Conservation (phyloP, 2,888 invertebrate species). For the Synergus itoensis region DNA sequence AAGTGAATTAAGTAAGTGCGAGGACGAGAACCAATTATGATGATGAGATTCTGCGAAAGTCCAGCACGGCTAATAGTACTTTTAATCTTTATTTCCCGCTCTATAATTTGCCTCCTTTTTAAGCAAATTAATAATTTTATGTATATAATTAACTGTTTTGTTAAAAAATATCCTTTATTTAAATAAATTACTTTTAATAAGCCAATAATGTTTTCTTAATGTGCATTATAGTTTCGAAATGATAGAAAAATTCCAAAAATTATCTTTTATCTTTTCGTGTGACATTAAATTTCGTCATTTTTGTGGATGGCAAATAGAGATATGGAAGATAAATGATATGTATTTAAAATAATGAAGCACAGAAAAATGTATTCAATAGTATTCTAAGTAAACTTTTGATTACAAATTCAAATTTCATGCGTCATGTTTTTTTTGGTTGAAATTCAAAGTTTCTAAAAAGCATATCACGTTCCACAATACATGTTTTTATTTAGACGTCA, state of each 20-base stretch:
- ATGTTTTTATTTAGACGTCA: not conserved
- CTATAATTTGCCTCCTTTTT: not conserved
- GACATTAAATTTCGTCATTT: not conserved
- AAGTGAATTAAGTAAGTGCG: slow-evolving; percentile 35
- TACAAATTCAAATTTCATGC: not conserved
- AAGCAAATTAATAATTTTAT: not conserved
- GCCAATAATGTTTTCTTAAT: not conserved
- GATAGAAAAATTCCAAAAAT: not conserved
- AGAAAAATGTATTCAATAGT: too few species aligned
- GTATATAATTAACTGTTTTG: not conserved
- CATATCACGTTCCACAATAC: not conserved
- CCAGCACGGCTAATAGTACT: not conserved
- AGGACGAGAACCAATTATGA: slow-evolving; percentile 39
- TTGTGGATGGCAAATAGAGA: not conserved
- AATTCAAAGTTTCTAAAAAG: slow-evolving; percentile 19
- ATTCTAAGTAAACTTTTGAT: not conserved
- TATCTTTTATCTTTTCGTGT: not conserved
- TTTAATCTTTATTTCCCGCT: not conserved
- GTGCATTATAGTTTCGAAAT: not conserved
- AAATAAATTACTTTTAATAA: not conserved
- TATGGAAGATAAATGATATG: not conserved
- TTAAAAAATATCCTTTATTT: not conserved
- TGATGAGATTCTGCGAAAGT: slow-evolving; percentile 38
- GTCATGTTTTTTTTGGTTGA: not conserved
- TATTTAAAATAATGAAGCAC: too few species aligned